Evolutionary conservation across 2,888 invertebrate genomes (phyloP).

Genomic region (Automeris io): DNA sequence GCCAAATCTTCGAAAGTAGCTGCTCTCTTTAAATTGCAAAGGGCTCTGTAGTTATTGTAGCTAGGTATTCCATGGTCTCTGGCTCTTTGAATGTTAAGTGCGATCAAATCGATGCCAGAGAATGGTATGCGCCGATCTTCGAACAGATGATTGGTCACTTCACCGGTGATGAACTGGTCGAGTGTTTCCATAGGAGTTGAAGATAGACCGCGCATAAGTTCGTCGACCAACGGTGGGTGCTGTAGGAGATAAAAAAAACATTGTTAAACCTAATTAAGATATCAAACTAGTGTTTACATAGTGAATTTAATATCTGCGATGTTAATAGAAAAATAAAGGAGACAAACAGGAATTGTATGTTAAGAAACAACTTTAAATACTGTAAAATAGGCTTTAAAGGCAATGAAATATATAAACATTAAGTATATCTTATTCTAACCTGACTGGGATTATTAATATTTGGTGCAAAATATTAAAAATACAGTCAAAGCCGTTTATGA

Average conservation of each 20-base stretch:
- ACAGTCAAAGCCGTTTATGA: no score
- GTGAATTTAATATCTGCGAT: no score
- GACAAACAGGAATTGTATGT: no score
- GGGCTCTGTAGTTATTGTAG: slow-evolving; percentile 92
- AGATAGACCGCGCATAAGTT: slow-evolving; percentile 88
- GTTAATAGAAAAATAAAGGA: no score
- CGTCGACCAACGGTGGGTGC: slow-evolving; percentile 87
- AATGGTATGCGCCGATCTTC: slow-evolving; percentile 93
- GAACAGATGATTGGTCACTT: slow-evolving; percentile 96
- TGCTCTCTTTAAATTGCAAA: slow-evolving; percentile 93
- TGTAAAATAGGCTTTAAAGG: no score
- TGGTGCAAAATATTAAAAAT: no score
- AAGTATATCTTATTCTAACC: no score
- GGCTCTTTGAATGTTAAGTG: slow-evolving; percentile 91
- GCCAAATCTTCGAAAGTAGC: slow-evolving; percentile 90
- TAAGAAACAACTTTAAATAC: no score
- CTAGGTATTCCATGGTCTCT: slow-evolving; percentile 93
- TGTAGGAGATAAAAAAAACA: slow-evolving; percentile 18
- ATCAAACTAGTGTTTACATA: no score
- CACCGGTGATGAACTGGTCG: slow-evolving; percentile 95
- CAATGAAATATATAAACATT: no score
- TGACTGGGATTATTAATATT: no score
- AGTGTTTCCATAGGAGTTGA: slow-evolving; percentile 95
- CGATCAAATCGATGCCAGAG: slow-evolving; percentile 94
- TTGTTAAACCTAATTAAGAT: no score